Conservation (phyloP, 2,888 invertebrate genomes). For the Carterocephalus palaemon region DNA sequence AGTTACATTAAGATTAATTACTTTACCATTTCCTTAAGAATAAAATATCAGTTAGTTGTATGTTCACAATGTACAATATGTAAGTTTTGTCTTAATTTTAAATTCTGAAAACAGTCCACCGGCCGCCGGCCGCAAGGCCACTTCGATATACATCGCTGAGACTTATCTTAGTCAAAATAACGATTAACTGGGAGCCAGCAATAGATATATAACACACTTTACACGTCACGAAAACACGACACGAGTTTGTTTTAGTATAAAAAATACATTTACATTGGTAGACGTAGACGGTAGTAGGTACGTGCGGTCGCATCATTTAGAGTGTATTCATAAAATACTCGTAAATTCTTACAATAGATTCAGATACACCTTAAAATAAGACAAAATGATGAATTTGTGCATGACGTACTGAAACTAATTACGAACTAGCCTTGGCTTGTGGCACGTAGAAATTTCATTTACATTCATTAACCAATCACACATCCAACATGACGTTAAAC, state of each 20-base stretch:
- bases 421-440: constrained; percentile 29
- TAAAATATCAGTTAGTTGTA: constrained; percentile 71
- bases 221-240: constrained; percentile 43
- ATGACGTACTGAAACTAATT: constrained; percentile 24
- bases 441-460: constrained; percentile 29
- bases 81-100: constrained; percentile 66
- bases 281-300: constrained; percentile 33
- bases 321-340: constrained; percentile 27
- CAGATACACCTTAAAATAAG: constrained; percentile 28
- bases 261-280: constrained; percentile 34
- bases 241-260: constrained; percentile 36
- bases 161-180: constrained; percentile 40
- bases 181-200: constrained; percentile 36
- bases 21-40: constrained; percentile 63
- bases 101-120: constrained; percentile 70
- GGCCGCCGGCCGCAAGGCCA: constrained; percentile 73
- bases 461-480: too few species aligned
- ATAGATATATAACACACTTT: constrained; percentile 38
- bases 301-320: constrained; percentile 32
- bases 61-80: constrained; percentile 79
- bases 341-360: constrained; percentile 27
- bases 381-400: constrained; percentile 29
- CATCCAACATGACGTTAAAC: too few species aligned
- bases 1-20: constrained; percentile 78
- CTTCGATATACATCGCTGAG: constrained; percentile 64